Percentiles rank a stretch among this genome's conserved stretches.
Evolutionary conservation across 2,888 invertebrate species (phyloP).

Genomic region (Pammene aurita): DNA sequence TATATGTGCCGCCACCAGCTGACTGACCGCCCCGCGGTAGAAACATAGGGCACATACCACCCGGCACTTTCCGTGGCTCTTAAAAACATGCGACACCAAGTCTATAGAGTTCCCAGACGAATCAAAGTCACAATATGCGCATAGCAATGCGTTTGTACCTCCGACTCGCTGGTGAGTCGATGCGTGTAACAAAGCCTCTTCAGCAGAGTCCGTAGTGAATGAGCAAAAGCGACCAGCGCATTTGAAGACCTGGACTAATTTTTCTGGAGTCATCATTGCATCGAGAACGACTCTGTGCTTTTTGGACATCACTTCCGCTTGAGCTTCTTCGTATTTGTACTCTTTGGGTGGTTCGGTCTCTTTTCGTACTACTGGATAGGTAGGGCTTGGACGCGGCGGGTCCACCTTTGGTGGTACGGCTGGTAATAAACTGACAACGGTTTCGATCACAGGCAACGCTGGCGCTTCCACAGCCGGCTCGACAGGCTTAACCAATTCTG

Average conservation of each 20-base stretch:
- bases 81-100: slow-evolving; percentile 84
- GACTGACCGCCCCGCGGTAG: slow-evolving; percentile 84
- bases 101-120: slow-evolving; percentile 62
- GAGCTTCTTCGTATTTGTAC: slow-evolving; percentile 65
- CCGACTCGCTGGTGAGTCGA: slow-evolving; percentile 66
- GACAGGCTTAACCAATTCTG: slow-evolving; percentile 56
- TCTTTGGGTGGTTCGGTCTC: slow-evolving; percentile 47
- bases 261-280: slow-evolving; percentile 75
- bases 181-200: slow-evolving; percentile 68
- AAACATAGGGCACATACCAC: slow-evolving; percentile 87
- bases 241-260: slow-evolving; percentile 73
- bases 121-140: slow-evolving; percentile 83
- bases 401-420: slow-evolving; percentile 60
- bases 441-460: slow-evolving; percentile 75
- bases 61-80: slow-evolving; percentile 84
- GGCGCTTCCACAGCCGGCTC: slow-evolving; percentile 42
- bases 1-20: slow-evolving; percentile 85
- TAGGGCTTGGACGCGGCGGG: slow-evolving; percentile 47
- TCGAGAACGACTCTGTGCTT: slow-evolving; percentile 73
- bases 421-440: slow-evolving; percentile 79
- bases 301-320: slow-evolving; percentile 63
- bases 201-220: slow-evolving; percentile 66
- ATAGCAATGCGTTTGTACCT: slow-evolving; percentile 76
- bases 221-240: slow-evolving; percentile 75
- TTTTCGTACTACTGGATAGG: slow-evolving; percentile 46